A percentile compares a stretch with the other conserved stretches of the same genome.
Conservation (phyloP, 35 echinoderm and acorn worm species). For the Anneissia japonica region DNA sequence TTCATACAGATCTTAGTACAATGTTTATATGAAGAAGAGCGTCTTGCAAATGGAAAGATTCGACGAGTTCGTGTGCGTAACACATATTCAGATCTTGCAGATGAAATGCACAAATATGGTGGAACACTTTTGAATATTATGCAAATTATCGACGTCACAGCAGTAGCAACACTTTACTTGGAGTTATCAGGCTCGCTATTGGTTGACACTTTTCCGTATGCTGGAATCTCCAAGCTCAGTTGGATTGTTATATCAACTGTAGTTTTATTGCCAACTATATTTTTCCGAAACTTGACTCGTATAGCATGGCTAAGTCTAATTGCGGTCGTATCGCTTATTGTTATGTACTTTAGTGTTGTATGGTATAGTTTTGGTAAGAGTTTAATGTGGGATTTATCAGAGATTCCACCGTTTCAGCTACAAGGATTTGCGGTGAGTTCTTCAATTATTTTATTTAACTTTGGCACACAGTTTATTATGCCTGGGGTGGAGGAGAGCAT, state of each 20-base stretch:
- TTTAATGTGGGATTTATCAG: conserved; percentile 61
- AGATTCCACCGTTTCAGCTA: conserved; percentile 55
- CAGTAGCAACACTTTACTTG: conserved; percentile 87
- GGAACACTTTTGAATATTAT: conserved; percentile 78
- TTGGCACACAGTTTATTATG: conserved; percentile 93
- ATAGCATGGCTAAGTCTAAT: conserved; percentile 91
- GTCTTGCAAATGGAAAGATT: neutral
- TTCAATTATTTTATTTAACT: conserved; percentile 88
- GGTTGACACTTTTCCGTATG: conserved; percentile 77
- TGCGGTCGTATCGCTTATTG: conserved; percentile 60
- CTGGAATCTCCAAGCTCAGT: conserved; percentile 44
- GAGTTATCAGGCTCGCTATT: conserved; percentile 78
- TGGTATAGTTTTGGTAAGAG: conserved; percentile 83
- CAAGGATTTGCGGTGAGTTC: conserved; percentile 65
- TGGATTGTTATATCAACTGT: conserved; percentile 74
- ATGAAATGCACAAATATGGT: conserved; percentile 54
- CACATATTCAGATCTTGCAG: conserved; percentile 85
- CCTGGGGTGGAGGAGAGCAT: conserved; percentile 93
- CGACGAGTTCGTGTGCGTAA: conserved; percentile 44
- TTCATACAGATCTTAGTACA: conserved; percentile 69
- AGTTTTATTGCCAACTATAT: conserved; percentile 67
- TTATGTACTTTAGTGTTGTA: conserved; percentile 84
- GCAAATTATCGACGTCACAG: conserved; percentile 85
- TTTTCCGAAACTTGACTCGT: conserved; percentile 83
- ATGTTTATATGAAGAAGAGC: conserved; percentile 76